These are phyloP conservation scores for Octomys mimax DNA, from an alignment of 2,797 vertebrate genomes.

Conservation along the genomic window DNA sequence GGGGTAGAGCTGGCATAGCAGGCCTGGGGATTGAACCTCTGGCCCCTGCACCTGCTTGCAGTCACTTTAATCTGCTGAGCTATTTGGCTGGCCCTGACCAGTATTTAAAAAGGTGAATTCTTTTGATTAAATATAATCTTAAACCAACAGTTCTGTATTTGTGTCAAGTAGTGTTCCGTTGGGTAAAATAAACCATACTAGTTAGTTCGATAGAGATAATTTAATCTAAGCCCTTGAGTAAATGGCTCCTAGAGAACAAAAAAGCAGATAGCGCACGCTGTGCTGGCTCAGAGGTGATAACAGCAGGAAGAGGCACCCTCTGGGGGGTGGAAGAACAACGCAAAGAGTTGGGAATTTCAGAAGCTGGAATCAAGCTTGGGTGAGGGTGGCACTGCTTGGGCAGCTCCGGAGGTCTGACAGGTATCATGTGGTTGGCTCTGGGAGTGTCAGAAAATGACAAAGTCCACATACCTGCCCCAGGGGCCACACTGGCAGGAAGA, in stretches of 20 bases:
- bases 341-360: background rate
- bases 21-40: no score
- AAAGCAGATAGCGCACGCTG: background rate
- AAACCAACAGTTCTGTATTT: background rate
- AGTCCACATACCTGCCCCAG: background rate
- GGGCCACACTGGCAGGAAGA: background rate
- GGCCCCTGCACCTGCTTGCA: no score
- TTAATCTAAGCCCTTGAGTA: conserved; percentile 44
- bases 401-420: background rate
- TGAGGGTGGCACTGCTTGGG: background rate
- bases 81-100: no score
- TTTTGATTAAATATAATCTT: background rate
- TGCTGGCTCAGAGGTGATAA: background rate
- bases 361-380: background rate
- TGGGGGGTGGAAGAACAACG: background rate
- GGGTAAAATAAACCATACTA: background rate
- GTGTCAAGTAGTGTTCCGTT: background rate
- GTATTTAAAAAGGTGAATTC: background rate
- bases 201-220: conserved; percentile 36
- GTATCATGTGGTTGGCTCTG: background rate
- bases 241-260: background rate
- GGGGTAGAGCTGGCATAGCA: no score
- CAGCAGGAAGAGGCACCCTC: background rate
- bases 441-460: background rate
- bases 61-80: no score